Percentiles rank a stretch among this genome's conserved stretches.
These are phyloP conservation scores for Ammodramus savannarum DNA, from an alignment of 2,113 vertebrate species.

Conservation along the genomic window DNA sequence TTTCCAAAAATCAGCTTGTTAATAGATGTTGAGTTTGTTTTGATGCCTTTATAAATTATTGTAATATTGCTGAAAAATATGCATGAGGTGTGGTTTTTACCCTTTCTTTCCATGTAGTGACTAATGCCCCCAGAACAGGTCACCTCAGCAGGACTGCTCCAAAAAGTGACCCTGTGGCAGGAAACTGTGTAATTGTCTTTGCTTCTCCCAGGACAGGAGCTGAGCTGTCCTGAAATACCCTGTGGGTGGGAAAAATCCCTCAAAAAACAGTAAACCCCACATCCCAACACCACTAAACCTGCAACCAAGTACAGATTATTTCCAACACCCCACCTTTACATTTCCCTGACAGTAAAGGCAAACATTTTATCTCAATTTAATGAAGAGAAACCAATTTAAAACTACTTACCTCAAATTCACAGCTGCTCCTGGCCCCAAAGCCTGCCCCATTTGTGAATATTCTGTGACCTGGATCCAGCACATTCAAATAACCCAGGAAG, in stretches of 20 bases:
- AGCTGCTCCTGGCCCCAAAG: not conserved
- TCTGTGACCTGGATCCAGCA: not conserved
- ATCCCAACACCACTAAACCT: not conserved
- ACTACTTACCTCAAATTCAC: not conserved
- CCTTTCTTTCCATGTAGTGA: not conserved
- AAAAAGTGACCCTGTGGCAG: not conserved
- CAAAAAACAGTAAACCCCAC: not conserved
- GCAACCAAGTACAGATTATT: not conserved
- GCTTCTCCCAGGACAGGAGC: not conserved
- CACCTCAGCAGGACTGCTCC: not conserved
- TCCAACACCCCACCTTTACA: not conserved
- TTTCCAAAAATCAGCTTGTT: conserved; percentile 27
- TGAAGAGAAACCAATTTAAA: not conserved
- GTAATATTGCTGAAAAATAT: not conserved
- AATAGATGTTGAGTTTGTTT: conserved; percentile 16
- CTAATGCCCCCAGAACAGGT: fast-evolving
- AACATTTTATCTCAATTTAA: not conserved
- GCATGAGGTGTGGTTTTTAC: not conserved
- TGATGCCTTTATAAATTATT: conserved; percentile 68
- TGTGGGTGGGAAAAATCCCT: not conserved
- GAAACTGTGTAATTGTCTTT: fast-evolving
- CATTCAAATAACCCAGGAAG: fast-evolving
- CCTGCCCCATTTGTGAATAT: not conserved
- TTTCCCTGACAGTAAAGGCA: not conserved
- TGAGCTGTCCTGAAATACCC: not conserved